Evolutionary conservation across 2,113 vertebrate species (phyloP).

Genomic region (Cyprinodon tularosa): DNA sequence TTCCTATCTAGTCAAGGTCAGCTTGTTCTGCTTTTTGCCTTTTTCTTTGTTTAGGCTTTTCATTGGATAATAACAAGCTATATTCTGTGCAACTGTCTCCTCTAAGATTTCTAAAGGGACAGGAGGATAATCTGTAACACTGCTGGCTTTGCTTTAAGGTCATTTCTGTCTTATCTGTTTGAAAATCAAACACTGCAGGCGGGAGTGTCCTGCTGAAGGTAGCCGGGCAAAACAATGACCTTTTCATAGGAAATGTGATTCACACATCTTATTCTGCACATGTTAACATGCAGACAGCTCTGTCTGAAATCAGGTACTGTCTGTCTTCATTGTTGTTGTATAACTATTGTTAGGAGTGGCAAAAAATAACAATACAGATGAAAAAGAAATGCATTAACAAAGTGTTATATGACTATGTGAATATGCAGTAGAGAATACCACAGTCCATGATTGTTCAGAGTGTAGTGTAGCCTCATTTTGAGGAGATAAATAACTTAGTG

Average conservation of each 20-base stretch:
- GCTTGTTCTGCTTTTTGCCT: conserved; percentile 1
- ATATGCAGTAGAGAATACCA: not conserved
- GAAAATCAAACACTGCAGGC: conserved; percentile 64
- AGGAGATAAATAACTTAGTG: not conserved
- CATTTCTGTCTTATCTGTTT: conserved; percentile 70
- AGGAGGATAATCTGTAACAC: conserved; percentile 39
- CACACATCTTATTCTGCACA: conserved; percentile 62
- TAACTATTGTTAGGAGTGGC: conserved; percentile 53
- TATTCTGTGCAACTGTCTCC: conserved; percentile 40
- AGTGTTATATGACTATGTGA: too few relatives aligned
- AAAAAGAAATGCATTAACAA: conserved; percentile 1
- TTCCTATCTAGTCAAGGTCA: conserved; percentile 18
- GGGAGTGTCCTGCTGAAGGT: conserved; percentile 67
- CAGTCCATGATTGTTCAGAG: not conserved
- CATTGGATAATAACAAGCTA: conserved; percentile 16
- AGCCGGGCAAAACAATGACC: conserved; percentile 74
- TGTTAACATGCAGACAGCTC: conserved; percentile 51
- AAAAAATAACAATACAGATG: conserved; percentile 59
- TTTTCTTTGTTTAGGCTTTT: conserved; percentile 30
- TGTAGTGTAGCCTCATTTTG: not conserved
- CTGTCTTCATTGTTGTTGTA: conserved; percentile 45
- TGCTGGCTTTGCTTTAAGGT: conserved; percentile 71
- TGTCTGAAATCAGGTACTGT: conserved; percentile 61
- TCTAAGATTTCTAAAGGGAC: conserved; percentile 49
- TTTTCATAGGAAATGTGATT: conserved; percentile 77